Percentiles rank a stretch among this genome's conserved stretches.
phyloP scores from a whole-genome alignment of 2,113 vertebrate genomes.

The Ophiodon elongatus region DNA sequence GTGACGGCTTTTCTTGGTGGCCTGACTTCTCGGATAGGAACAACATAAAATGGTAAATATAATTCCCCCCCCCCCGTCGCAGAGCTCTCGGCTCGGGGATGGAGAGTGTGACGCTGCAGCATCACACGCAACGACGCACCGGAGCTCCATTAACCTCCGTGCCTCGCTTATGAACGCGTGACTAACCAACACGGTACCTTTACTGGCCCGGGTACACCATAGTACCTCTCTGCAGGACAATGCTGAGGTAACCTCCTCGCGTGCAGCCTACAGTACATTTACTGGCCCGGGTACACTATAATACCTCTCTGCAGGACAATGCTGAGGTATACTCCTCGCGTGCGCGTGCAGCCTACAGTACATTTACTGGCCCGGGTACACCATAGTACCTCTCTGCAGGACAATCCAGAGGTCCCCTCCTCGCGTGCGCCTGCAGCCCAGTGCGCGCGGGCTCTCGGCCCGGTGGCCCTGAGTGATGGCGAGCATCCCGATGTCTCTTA shows the following conservation, averaged over 20 bases:
- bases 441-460: slow-evolving; percentile 8
- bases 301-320: slow-evolving; percentile 43
- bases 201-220: too few species aligned
- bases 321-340: too few species aligned
- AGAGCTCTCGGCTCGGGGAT: slow-evolving; percentile 15
- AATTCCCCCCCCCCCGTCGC: too few species aligned
- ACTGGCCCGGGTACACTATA: too few species aligned
- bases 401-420: background rate
- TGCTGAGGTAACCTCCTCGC: too few species aligned
- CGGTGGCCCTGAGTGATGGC: slow-evolving; percentile 35
- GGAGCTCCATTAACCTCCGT: background rate
- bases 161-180: background rate
- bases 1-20: background rate
- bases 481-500: slow-evolving; percentile 71
- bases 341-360: background rate
- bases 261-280: too few species aligned
- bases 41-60: background rate
- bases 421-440: slow-evolving; percentile 18
- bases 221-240: slow-evolving; percentile 44
- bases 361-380: background rate
- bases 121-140: slow-evolving; percentile 12
- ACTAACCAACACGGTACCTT: background rate
- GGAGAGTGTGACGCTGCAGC: slow-evolving; percentile 34
- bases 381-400: slow-evolving; percentile 33
- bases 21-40: background rate